Evolutionary conservation across 2,113 vertebrate species (phyloP).

Genomic region (Pavo muticus): DNA sequence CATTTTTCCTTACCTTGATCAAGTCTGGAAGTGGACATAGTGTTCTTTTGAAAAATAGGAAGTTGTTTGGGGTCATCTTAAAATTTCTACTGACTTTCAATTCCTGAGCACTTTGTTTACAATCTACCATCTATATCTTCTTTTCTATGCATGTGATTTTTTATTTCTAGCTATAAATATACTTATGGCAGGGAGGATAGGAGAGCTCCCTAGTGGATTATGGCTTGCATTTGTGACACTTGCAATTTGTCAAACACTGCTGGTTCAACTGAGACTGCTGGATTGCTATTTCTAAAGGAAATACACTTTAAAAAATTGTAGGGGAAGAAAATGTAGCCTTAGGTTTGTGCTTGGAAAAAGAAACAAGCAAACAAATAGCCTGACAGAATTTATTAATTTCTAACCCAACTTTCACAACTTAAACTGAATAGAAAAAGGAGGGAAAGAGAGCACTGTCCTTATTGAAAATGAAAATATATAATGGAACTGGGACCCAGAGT

Average conservation of each 20-base stretch:
- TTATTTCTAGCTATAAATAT: constrained; percentile 51
- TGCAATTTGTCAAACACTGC: constrained; percentile 34
- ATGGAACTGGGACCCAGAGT: neutral
- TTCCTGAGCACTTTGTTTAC: constrained; percentile 56
- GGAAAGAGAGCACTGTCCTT: neutral
- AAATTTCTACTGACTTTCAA: constrained; percentile 30
- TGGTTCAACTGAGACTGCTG: neutral
- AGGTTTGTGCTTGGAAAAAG: neutral
- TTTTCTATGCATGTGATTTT: constrained; percentile 15
- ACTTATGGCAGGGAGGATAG: neutral
- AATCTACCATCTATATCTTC: constrained; percentile 49
- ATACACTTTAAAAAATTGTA: neutral
- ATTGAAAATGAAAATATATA: neutral
- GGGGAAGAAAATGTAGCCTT: neutral
- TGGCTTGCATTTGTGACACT: neutral
- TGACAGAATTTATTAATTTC: neutral
- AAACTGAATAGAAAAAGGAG: neutral
- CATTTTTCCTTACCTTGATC: constrained; percentile 44
- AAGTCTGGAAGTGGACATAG: constrained; percentile 6
- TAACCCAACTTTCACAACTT: neutral
- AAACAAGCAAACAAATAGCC: neutral
- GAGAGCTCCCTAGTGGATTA: constrained; percentile 2
- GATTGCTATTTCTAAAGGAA: constrained; percentile 2
- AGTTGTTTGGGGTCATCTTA: constrained; percentile 50
- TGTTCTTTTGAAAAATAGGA: constrained; percentile 40